Evolutionary conservation across 2,797 vertebrate species (phyloP), one percentile per base, ranked within the genome.

Genomic region (Botia kubotai): DNA sequence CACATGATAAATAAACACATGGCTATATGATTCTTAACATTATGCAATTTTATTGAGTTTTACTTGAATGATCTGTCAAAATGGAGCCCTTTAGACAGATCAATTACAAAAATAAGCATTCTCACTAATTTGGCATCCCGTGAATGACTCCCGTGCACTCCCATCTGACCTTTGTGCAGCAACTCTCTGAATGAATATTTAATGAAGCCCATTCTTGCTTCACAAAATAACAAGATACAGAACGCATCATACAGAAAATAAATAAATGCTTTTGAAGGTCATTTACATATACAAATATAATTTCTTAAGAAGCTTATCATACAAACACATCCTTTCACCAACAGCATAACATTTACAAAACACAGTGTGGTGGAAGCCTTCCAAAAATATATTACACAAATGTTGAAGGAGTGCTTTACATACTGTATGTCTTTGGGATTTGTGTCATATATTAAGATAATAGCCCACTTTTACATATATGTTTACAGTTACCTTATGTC

Each of bases 281-380:
- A 86, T 94, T 95, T 95, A 94, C 93, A 96, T 95, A 96, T 95
- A 96, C 93, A 97, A 96, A 96, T 94, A 96, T 92, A 93, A 80
- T 88, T 91, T 94, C 82, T 93, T 92, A 91, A 91, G 91, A 94
- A 91, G 91, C 91, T 75, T 80, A 95, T 95, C 94, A 92, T 96
- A 96, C 95, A 96, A 92, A 93, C 90, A 89, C 91, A 89, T 93
- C 85, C 89, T 89, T 91, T 90, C 89, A 90, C 86, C 86, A 89
- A 89, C 89, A 92, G 86, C 76, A 62, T 77, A 88, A 90, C 90
- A 94, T 94, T 93, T 93, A 94, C 93, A 95, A 82, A 87, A 85
- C 89, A 90, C 87, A 87, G 83, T 86, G 82, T 88, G 78, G 60
- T 72, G 72, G 58, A 87, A 87, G 78, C 80, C 86, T 77, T 87